Base-by-base conservation (phyloP, 1,140 invertebrate species). In the Hylyphantes graminicola region DNA sequence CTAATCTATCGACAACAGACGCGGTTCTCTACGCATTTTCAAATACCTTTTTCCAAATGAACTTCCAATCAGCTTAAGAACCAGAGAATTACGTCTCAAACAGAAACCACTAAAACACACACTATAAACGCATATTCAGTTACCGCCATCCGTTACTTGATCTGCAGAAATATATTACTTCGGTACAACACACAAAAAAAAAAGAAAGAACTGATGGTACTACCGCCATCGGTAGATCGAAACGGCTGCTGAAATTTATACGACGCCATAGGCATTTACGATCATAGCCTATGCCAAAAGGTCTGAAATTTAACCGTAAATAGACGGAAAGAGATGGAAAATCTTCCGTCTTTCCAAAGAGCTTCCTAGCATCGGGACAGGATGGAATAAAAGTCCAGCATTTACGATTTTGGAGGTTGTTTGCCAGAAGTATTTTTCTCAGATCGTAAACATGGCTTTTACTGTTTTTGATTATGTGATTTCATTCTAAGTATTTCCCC, bases 321-420 rank as follows among this genome's bases (percentile, higher is more conserved):
- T 67, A 51, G 63, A 51, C 76, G 17, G 63, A 21, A 78, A 65
- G 2, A 55, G 67, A 73, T 54, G 61, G 35, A 51, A 53, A 59
- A 74, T 35, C 17, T 19, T 21, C 72, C 35, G 7, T 13, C 13
- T 21, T 0, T 12, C 72, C 3, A 57, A 19, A 74, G 72, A 57
- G 13, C 19, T 74, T 61, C 72, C 35, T 9, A 57, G 68, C 72
- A 74, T 57, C 11, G 48, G 50, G 13, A 17, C 35, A 70, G 15
- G 15, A 70, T n/a, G 19, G n/a, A 57, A 21, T 17, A 74, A 59
- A 74, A 10, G 54, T 57, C 57, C 12, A 19, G 67, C 61, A 48
- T 78, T 78, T 78, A 78, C 63, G 76, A 78, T 76, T 76, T 76
- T 54, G 76, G 61, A 13, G 51, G 48, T 65, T 78, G 76, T 78